phyloP scores from a whole-genome alignment of 2,113 vertebrate genomes.

The Recurvirostra avosetta region DNA sequence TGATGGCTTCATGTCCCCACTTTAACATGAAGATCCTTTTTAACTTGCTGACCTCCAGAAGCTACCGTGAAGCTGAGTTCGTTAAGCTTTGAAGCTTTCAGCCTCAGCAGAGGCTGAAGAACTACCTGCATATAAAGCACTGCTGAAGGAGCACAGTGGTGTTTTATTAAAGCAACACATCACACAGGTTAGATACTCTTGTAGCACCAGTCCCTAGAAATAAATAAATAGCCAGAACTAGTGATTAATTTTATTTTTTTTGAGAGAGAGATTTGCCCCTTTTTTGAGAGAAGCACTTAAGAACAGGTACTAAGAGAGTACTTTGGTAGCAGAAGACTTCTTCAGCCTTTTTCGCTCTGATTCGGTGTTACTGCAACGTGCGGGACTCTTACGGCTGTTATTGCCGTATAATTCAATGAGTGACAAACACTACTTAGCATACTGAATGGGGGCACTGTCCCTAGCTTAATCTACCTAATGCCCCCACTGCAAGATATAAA shows the following conservation, averaged over 20 bases:
- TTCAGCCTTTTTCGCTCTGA: slow-evolving; percentile 33
- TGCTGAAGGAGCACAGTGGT: not conserved
- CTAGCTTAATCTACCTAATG: slow-evolving; percentile 80
- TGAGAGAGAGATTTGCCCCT: not conserved
- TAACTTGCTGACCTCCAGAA: not conserved
- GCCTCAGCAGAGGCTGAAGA: not conserved
- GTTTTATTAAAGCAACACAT: not conserved
- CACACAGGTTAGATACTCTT: not conserved
- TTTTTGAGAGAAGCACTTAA: slow-evolving; percentile 4
- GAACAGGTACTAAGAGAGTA: not conserved
- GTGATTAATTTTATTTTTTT: not conserved
- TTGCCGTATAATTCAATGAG: slow-evolving; percentile 49
- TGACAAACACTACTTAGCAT: slow-evolving; percentile 74
- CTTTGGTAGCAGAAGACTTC: slow-evolving; percentile 1
- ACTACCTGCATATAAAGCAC: not conserved
- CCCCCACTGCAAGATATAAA: slow-evolving; percentile 77
- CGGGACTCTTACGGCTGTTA: slow-evolving; percentile 35
- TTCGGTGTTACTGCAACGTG: slow-evolving; percentile 2
- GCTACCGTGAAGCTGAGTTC: not conserved
- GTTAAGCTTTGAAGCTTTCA: not conserved
- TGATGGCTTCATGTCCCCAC: not conserved
- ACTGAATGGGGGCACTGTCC: slow-evolving; percentile 55
- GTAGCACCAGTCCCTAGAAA: not conserved
- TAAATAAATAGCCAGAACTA: not conserved
- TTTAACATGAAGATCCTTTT: not conserved